These are phyloP conservation scores for Illadopsis cleaveri DNA, from an alignment of 2,113 vertebrate genomes.

Conservation along the genomic window DNA sequence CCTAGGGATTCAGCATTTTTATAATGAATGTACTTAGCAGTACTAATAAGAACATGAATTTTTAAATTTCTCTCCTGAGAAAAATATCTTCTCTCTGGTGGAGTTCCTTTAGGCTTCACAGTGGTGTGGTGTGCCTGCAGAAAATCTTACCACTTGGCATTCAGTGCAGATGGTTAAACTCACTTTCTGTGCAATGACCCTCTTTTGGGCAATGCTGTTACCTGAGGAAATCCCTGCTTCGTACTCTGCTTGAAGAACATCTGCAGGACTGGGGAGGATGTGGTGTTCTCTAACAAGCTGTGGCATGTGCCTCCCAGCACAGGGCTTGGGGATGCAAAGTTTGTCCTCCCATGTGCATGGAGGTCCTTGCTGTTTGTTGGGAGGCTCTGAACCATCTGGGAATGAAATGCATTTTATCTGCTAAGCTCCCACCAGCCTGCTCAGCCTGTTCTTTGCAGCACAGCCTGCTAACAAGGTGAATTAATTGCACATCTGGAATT, in stretches of 20 bases:
- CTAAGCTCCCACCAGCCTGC: background rate
- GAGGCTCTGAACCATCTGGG: background rate
- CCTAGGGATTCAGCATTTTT: background rate
- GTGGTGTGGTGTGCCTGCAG: accelerated
- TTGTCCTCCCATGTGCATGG: background rate
- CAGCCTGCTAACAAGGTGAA: background rate
- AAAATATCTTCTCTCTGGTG: background rate
- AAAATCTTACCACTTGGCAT: background rate
- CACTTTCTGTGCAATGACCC: background rate
- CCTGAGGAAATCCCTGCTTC: background rate
- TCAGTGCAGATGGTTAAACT: background rate
- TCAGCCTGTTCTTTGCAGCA: background rate
- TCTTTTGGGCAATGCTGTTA: background rate
- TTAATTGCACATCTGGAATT: background rate
- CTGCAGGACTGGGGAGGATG: background rate
- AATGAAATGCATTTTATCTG: background rate
- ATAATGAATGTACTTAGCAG: background rate
- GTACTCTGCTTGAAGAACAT: background rate
- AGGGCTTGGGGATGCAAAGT: accelerated
- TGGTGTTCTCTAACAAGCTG: background rate
- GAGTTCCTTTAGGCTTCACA: background rate
- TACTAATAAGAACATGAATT: background rate
- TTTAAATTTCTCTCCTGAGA: background rate
- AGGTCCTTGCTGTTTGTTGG: background rate
- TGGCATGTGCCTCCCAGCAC: accelerated